Percentiles rank a stretch among this genome's conserved stretches.
These are phyloP conservation scores for Trematomus loennbergii DNA, from an alignment of 2,113 vertebrate species.

Conservation along the genomic window DNA sequence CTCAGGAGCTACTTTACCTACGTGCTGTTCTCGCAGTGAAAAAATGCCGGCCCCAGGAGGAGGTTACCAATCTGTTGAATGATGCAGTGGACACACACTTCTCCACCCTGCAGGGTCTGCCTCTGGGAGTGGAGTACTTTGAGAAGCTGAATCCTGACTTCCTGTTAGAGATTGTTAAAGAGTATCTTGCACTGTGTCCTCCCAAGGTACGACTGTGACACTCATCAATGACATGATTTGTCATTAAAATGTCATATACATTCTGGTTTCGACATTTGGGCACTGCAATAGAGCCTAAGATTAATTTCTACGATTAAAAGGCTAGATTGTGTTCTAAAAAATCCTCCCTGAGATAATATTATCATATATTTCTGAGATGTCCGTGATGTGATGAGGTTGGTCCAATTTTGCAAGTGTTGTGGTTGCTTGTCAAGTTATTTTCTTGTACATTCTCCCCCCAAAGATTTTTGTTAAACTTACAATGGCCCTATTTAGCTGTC, in stretches of 20 bases:
- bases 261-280: not conserved
- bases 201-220: conserved; percentile 84
- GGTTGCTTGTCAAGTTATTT: too few relatives aligned
- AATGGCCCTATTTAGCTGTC: too few relatives aligned
- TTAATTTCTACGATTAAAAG: too few relatives aligned
- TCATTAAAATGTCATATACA: not conserved
- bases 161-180: conserved; percentile 91
- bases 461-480: too few relatives aligned
- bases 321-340: too few relatives aligned
- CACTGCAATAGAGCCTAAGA: not conserved
- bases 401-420: too few relatives aligned
- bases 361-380: too few relatives aligned
- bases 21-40: conserved; percentile 89
- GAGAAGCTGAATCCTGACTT: conserved; percentile 97
- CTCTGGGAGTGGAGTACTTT: conserved; percentile 94
- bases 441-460: too few relatives aligned
- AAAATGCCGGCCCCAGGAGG: conserved; percentile 86
- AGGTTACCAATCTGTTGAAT: conserved; percentile 89
- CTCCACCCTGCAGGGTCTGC: conserved; percentile 89
- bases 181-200: conserved; percentile 92
- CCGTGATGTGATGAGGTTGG: too few relatives aligned
- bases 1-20: conserved; percentile 92
- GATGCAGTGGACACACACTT: conserved; percentile 95
- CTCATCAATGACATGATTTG: not conserved
- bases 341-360: too few relatives aligned